Base-by-base conservation (phyloP, 1,140 invertebrate species). In the Xylocopa sonorina region DNA sequence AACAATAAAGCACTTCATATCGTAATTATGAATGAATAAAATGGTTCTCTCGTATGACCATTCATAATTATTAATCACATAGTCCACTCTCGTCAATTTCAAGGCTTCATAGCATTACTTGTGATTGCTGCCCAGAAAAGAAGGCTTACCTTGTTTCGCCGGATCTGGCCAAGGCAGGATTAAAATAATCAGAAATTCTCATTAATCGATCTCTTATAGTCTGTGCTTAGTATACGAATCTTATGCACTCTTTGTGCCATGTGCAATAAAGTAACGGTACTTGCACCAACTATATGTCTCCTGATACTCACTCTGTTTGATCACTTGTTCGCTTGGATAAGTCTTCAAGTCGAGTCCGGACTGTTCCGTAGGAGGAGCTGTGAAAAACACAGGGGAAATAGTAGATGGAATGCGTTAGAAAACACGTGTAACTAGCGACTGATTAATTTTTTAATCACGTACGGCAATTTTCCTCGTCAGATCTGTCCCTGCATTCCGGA, bases 271-370 rank as follows among this genome's bases (percentile, higher is more conserved):
- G 29, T 64, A 32, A 43, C 32, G 32, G 6, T 53, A 29, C 2
- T 55, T 6, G 2, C 2, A 12, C 21, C 14, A 29, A 24, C 4
- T 12, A 51, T 1, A 34, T n/a, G n/a, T 2, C 2, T n/a, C 4
- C 0, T 1, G 27, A 38, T 88, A 95, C 96, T 96, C 93, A 97
- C 97, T 96, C 94, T 97, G 95, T 95, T 96, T 96, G 55, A 97
- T 96, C 46, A 94, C 95, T 92, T 97, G 96, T 51, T 95, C 94
- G 38, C 91, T 91, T 7, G 97, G 97, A 89, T 97, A 97, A 0
- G 96, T 97, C 90, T 94, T 96, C 64, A 97, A 89, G 63, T 95
- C 94, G 16, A 97, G 90, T 7, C 85, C 89, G 24, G 34, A 51
- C 55, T 64, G 4, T 34, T 24, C 57, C 38, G 21, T 16, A 14